Conservation (phyloP, 2,888 invertebrate genomes). For the Lasioglossum zephyrum region DNA sequence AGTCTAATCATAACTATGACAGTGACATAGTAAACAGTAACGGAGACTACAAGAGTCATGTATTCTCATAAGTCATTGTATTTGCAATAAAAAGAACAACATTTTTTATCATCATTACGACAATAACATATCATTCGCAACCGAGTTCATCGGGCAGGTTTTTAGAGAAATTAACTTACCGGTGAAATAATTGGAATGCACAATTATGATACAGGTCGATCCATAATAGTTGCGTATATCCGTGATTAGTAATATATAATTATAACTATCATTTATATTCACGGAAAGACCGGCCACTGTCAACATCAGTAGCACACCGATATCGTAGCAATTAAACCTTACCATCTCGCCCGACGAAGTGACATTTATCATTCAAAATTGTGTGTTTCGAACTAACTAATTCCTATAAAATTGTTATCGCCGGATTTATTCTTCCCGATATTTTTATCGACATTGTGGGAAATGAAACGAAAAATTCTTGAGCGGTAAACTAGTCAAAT, state of each 20-base stretch:
- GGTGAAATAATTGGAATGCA: slow-evolving; percentile 42
- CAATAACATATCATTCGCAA: neutral
- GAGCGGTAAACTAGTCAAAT: neutral
- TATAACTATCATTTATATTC: slow-evolving; percentile 17
- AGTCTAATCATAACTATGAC: neutral
- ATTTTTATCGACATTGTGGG: neutral
- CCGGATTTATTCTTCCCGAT: neutral
- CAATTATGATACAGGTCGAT: slow-evolving; percentile 68
- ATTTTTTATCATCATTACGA: neutral
- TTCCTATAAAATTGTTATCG: neutral
- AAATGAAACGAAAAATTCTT: neutral
- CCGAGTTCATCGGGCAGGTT: neutral
- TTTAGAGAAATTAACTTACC: slow-evolving; percentile 52
- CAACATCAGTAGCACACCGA: slow-evolving; percentile 18
- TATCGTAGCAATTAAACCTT: slow-evolving; percentile 6
- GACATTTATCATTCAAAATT: neutral
- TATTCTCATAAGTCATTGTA: neutral
- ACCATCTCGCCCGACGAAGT: slow-evolving; percentile 16
- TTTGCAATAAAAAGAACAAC: neutral
- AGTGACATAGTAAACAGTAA: neutral
- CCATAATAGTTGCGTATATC: slow-evolving; percentile 66
- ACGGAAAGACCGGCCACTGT: slow-evolving; percentile 4
- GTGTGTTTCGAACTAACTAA: neutral
- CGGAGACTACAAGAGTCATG: neutral
- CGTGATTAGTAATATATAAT: slow-evolving; percentile 57